A percentile compares a stretch with the other conserved stretches of the same genome.
These are phyloP conservation scores for Drosophila guanche DNA, from an alignment of 1,140 invertebrate genomes.

Conservation along the genomic window DNA sequence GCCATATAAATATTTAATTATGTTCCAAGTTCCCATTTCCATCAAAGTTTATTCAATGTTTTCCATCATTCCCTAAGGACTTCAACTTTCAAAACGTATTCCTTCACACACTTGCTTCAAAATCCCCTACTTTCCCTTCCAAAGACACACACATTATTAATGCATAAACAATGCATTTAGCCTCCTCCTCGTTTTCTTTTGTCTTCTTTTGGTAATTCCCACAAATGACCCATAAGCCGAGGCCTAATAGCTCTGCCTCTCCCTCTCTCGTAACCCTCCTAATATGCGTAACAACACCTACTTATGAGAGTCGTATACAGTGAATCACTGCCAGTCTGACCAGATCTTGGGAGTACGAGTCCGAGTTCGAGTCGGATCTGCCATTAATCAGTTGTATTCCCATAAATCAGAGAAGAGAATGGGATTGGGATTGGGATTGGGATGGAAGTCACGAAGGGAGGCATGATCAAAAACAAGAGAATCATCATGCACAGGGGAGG, in stretches of 20 bases:
- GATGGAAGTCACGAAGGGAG: slow-evolving; percentile 11
- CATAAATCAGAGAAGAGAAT: slow-evolving; percentile 64
- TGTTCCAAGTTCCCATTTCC: too few relatives aligned
- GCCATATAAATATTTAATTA: too few relatives aligned
- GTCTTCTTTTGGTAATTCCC: slow-evolving; percentile 49
- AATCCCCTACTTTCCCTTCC: too few relatives aligned
- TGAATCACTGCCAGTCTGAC: slow-evolving; percentile 65
- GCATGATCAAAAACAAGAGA: slow-evolving; percentile 41
- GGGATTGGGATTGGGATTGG: slow-evolving; percentile 18
- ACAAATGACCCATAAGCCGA: slow-evolving; percentile 64
- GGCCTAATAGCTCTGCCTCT: slow-evolving; percentile 39
- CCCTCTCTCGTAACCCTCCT: slow-evolving; percentile 17
- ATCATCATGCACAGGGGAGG: slow-evolving; percentile 37
- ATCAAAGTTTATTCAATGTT: too few relatives aligned
- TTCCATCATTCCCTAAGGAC: too few relatives aligned
- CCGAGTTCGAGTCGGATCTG: slow-evolving; percentile 38
- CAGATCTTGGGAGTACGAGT: slow-evolving; percentile 20
- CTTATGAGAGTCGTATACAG: slow-evolving; percentile 35
- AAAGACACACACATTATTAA: too few relatives aligned
- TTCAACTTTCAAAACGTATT: too few relatives aligned
- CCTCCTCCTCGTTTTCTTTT: slow-evolving; percentile 19
- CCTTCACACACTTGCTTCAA: too few relatives aligned
- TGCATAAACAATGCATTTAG: too few relatives aligned
- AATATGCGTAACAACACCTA: slow-evolving; percentile 80
- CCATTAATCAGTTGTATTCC: slow-evolving; percentile 69